Evolutionary conservation across 2,113 vertebrate species (phyloP).

Genomic region (Uria aalge): DNA sequence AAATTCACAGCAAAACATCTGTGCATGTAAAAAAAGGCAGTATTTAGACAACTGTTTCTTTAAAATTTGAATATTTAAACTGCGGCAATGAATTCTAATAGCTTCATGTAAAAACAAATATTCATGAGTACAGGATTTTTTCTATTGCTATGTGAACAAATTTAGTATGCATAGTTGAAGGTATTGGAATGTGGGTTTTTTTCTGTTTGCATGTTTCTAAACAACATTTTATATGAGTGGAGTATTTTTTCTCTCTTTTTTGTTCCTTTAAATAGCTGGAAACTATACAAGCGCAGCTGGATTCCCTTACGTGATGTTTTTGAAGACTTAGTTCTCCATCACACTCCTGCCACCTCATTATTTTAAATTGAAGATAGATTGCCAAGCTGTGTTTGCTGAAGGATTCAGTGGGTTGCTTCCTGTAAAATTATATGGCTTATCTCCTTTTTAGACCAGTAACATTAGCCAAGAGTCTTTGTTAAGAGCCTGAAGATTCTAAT

Average conservation of each 20-base stretch:
- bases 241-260: conserved; percentile 5
- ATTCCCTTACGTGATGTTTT: conserved; percentile 89
- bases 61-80: conserved; percentile 61
- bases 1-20: conserved; percentile 57
- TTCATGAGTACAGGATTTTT: conserved; percentile 29
- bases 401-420: conserved; percentile 61
- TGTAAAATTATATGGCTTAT: conserved; percentile 69
- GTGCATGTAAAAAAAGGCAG: conserved; percentile 50
- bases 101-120: conserved; percentile 55
- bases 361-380: conserved; percentile 72
- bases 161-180: conserved; percentile 40
- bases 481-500: conserved; percentile 17
- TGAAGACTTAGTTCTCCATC: conserved; percentile 65
- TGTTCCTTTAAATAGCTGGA: conserved; percentile 85
- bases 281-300: conserved; percentile 94
- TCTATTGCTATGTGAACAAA: conserved; percentile 52
- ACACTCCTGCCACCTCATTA: conserved; percentile 62
- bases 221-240: conserved; percentile 33
- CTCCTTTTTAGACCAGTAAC: conserved; percentile 58
- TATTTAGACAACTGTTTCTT: conserved; percentile 61
- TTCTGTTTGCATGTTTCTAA: conserved; percentile 65
- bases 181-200: background rate
- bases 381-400: conserved; percentile 66
- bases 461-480: conserved; percentile 40
- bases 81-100: conserved; percentile 47